phyloP scores from a whole-genome alignment of 2,113 vertebrate genomes.

The Mirza zaza region DNA sequence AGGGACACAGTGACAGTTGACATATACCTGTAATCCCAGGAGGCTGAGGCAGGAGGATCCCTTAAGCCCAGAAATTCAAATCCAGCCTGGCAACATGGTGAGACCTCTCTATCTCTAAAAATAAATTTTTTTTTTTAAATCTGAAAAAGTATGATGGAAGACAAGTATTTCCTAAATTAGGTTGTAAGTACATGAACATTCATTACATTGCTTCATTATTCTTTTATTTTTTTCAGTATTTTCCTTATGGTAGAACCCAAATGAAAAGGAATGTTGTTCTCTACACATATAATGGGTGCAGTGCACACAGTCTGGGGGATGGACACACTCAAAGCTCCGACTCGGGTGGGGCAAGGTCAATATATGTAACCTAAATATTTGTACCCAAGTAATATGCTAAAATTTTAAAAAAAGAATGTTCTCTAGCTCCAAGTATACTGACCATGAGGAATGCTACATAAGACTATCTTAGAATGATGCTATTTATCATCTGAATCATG shows the following conservation, averaged over 20 bases:
- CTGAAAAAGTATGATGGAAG: background rate
- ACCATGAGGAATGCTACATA: background rate
- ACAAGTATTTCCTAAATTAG: background rate
- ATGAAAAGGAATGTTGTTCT: background rate
- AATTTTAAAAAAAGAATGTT: background rate
- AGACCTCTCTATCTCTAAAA: too few species aligned
- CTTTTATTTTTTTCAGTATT: background rate
- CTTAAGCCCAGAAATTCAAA: too few species aligned
- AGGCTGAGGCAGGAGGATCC: too few species aligned
- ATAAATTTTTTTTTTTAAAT: background rate
- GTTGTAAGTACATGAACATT: background rate
- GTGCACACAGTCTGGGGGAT: too few species aligned
- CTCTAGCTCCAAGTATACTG: background rate
- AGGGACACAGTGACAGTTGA: too few species aligned
- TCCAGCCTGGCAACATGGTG: too few species aligned
- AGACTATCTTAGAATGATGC: background rate
- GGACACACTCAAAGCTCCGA: too few species aligned
- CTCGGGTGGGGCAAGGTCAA: too few species aligned
- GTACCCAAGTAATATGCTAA: too few species aligned
- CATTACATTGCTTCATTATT: background rate
- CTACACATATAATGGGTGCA: background rate
- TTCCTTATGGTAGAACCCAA: slow-evolving; percentile 16
- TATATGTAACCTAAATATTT: too few species aligned
- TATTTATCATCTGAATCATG: background rate
- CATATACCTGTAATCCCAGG: too few species aligned